Evolutionary conservation across 1,140 invertebrate species (phyloP), one percentile per base, ranked within the genome.

Genomic region (Philotrypesis tridentata): DNA sequence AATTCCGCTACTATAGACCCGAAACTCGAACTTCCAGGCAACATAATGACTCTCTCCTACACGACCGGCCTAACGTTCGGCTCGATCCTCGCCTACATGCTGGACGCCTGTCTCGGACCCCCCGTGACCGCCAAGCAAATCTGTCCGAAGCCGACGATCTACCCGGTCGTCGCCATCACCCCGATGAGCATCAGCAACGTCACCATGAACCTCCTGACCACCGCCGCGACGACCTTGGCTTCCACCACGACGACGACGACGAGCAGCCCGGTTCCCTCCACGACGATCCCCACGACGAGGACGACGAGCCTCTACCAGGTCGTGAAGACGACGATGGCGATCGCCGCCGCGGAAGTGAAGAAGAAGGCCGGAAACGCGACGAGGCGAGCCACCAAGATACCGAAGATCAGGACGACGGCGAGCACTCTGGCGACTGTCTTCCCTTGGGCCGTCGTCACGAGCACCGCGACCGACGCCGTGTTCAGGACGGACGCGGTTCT

Each of bases 11-110:
- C 6, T 21, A 70, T 37, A 37, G 12, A 70, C 0, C 14, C 0
- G 23, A 73, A 61, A 75, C 4, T 8, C 7, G 14, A n/a, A 21
- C 60, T 7, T 5, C 12, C 92, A 95, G 97, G 97, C 75, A 98
- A 98, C 86, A 97, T 98, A 85, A 98, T 98, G 97, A 98, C 97
- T 0, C 87, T 98, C 0, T 96, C 96, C 0, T 98, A 98, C 88
- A 97, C 95, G 87, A 93, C 96, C 61, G 97, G 97, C 1, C 92
- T 98, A 33, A 95, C 96, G 0, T 93, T 95, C 3, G 97, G 97
- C 1, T 96, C 96, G 0, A 89, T 96, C 1, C 93, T 96, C 65
- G 96, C 97, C 0, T 98, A 98, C 86, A 91, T 97, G 14, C 91
- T 98, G 76, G 94, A 97, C 86, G 93, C 94, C 2, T 93, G 95